Evolutionary conservation across 1,140 invertebrate genomes (phyloP), one percentile per base, ranked within the genome.

Genomic region (Drosophila seguyi): DNA sequence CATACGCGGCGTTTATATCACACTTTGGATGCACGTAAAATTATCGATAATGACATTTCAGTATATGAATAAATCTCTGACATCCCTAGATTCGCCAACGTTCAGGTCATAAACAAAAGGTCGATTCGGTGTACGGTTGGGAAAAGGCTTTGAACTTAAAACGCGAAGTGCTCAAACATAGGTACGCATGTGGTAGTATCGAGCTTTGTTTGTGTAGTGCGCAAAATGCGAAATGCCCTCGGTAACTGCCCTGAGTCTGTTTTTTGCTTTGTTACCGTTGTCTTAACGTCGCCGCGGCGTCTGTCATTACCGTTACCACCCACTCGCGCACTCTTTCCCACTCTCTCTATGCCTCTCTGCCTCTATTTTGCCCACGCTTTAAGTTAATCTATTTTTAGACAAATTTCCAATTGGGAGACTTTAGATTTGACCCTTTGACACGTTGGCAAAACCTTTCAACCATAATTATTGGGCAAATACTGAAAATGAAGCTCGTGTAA

Each of bases 391-490:
- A 86, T 88, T 79, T 83, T 80, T 87, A 83, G 85, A 57, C 74
- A 74, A 47, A 65, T 80, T 84, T 90, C 67, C 63, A 84, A 72
- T 84, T 80, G 76, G 68, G 77, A 75, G 80, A 75, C 59, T 77
- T 61, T 57, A 60, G 72, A 80, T 74, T 88, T 88, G 76, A 88
- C 76, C 79, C 74, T 87, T 84, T 81, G 62, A 27, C 52, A 76
- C 65, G 68, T 55, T 25, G 34, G 62, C 31, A 66, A 81, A 72
- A 84, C 71, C 75, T 79, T 83, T 76, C 61, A 69, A 68, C 62
- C 69, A 57, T 78, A 86, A 75, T 79, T 79, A 75, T 73, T 59
- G 52, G 59, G 45, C 75, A 55, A 52, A 69, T 45, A 52, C 44
- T n/a, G 66, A 81, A 77, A 78, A 38, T 41, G 42, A 57, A 11